Conservation (phyloP, 2,113 vertebrate species). For the Lipotes vexillifer region DNA sequence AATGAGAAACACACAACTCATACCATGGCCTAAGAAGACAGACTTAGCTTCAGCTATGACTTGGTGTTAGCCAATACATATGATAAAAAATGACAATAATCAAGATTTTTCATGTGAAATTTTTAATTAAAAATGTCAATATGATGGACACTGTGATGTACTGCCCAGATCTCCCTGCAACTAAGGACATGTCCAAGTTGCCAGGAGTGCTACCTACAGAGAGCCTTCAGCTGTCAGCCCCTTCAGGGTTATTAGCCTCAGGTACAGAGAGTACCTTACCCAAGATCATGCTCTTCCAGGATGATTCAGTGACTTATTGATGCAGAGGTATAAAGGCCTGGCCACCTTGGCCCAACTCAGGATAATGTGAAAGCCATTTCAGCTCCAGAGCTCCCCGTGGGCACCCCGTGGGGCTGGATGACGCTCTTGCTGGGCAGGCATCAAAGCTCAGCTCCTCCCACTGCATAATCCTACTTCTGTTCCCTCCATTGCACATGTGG, state of each 20-base stretch:
- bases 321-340: neutral
- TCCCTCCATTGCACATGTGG: neutral
- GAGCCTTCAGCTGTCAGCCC: neutral
- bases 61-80: neutral
- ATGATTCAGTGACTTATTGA: neutral
- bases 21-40: neutral
- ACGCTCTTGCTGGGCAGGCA: neutral
- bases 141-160: neutral
- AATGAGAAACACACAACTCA: neutral
- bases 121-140: neutral
- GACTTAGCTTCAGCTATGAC: neutral
- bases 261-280: neutral
- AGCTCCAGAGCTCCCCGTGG: neutral
- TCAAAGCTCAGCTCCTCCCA: neutral
- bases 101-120: neutral
- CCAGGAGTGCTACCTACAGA: rapidly evolving
- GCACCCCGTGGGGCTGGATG: neutral
- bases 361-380: neutral
- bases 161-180: neutral
- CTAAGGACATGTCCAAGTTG: neutral
- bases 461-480: no score
- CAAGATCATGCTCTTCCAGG: neutral
- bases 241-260: neutral
- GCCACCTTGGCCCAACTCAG: neutral
- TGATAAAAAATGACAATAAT: neutral